Evolutionary conservation across 2,797 vertebrate genomes (phyloP).

Genomic region (Rhyacichthys aspro): DNA sequence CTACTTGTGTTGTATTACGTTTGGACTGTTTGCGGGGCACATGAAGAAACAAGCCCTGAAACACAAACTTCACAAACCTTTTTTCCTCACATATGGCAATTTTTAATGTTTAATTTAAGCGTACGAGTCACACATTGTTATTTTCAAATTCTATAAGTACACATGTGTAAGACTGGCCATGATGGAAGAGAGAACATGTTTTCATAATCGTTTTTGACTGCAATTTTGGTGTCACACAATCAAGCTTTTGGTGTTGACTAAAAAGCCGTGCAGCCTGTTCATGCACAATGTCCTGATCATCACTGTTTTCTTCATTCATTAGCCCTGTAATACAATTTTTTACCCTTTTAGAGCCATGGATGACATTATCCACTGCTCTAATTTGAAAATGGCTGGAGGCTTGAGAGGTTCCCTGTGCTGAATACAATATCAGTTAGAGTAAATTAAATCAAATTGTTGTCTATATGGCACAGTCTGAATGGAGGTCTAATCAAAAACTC

Average conservation of each 20-base stretch:
- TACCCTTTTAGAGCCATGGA: constrained; percentile 16
- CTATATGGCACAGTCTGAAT: constrained; percentile 26
- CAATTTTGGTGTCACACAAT: constrained; percentile 2
- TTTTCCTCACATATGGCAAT: too few species aligned
- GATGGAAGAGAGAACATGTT: background rate
- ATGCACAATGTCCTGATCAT: constrained; percentile 11
- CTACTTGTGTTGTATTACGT: too few species aligned
- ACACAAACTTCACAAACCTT: too few species aligned
- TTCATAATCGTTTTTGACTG: too few species aligned
- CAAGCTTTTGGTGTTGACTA: background rate
- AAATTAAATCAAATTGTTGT: constrained; percentile 44
- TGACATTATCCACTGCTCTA: constrained; percentile 41
- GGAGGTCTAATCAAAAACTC: constrained; percentile 35
- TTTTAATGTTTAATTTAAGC: too few species aligned
- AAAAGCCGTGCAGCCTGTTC: background rate
- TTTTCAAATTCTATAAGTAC: too few species aligned
- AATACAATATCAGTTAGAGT: constrained; percentile 29
- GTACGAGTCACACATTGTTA: too few species aligned
- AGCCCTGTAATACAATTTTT: background rate
- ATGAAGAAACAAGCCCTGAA: too few species aligned
- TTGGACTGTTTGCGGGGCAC: too few species aligned
- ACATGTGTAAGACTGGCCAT: background rate
- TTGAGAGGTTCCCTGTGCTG: constrained; percentile 28
- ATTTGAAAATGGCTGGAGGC: constrained; percentile 47
- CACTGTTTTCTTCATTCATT: constrained; percentile 26